Evolutionary conservation across 1,140 invertebrate species (phyloP).

Genomic region (Notospermus geniculatus): DNA sequence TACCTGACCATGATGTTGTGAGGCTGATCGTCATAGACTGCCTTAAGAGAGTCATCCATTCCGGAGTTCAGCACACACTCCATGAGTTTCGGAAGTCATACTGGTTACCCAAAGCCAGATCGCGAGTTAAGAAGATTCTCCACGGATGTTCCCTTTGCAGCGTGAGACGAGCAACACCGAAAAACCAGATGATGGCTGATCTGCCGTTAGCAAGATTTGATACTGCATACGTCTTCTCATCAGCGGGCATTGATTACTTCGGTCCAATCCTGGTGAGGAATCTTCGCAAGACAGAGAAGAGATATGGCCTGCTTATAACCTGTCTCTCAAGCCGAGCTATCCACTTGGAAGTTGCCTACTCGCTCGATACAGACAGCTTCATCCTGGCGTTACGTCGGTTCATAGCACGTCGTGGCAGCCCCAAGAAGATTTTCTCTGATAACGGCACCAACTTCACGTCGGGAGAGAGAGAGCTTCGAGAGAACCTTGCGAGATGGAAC

Average conservation of each 20-base stretch:
- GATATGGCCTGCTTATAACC: constrained; percentile 30
- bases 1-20: constrained; percentile 11
- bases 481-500: neutral
- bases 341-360: constrained; percentile 30
- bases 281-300: constrained; percentile 24
- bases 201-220: constrained; percentile 13
- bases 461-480: neutral
- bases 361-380: constrained; percentile 25
- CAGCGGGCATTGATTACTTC: constrained; percentile 30
- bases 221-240: constrained; percentile 20
- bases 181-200: neutral
- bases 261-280: constrained; percentile 28
- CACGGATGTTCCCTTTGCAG: neutral
- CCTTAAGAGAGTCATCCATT: constrained; percentile 18
- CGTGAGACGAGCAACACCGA: neutral
- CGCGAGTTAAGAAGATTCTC: neutral
- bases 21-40: constrained; percentile 9
- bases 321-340: constrained; percentile 25
- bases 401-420: constrained; percentile 1
- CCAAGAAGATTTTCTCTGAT: neutral
- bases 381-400: neutral
- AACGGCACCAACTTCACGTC: constrained; percentile 5
- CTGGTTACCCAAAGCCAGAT: constrained; percentile 15
- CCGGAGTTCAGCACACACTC: constrained; percentile 17
- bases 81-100: constrained; percentile 11